A percentile compares a stretch with the other conserved stretches of the same genome.
These are phyloP conservation scores for Eleginops maclovinus DNA, from an alignment of 2,113 vertebrate species.

Conservation along the genomic window DNA sequence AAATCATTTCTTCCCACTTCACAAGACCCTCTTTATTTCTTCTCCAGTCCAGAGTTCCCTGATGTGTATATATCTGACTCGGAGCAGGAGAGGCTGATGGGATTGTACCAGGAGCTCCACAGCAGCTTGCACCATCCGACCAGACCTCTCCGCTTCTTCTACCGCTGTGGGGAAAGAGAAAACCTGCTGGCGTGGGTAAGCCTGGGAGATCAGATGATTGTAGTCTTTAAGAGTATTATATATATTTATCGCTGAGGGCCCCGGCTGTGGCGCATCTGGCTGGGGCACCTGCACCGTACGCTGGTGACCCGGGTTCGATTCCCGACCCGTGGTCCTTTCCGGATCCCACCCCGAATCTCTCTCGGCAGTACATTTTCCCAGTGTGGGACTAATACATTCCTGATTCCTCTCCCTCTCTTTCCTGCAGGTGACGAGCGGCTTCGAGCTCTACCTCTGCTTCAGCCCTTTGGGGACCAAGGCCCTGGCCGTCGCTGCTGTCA, in stretches of 20 bases:
- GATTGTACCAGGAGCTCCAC: constrained; percentile 94
- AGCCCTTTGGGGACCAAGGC: constrained; percentile 96
- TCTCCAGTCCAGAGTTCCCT: constrained; percentile 91
- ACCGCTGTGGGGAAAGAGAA: constrained; percentile 91
- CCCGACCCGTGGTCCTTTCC: too few species aligned
- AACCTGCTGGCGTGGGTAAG: constrained; percentile 96
- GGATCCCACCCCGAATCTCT: too few species aligned
- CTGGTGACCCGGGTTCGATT: too few species aligned
- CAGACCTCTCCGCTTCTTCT: constrained; percentile 91
- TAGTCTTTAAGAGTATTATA: background rate
- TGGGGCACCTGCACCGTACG: too few species aligned
- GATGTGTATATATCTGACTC: constrained; percentile 88
- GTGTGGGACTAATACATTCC: too few species aligned
- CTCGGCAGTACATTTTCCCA: too few species aligned
- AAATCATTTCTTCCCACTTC: background rate
- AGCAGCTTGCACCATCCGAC: constrained; percentile 93
- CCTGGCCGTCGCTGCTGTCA: constrained; percentile 87
- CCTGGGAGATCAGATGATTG: background rate
- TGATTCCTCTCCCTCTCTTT: background rate
- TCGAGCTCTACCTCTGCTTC: constrained; percentile 97
- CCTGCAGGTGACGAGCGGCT: constrained; percentile 93
- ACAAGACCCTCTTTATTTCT: background rate
- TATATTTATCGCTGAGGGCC: background rate
- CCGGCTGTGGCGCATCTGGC: too few species aligned
- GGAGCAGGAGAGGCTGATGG: constrained; percentile 92